Evolutionary conservation across 2,888 invertebrate genomes (phyloP), one percentile per base, ranked within the genome.

Genomic region (Pimpla rufipes): DNA sequence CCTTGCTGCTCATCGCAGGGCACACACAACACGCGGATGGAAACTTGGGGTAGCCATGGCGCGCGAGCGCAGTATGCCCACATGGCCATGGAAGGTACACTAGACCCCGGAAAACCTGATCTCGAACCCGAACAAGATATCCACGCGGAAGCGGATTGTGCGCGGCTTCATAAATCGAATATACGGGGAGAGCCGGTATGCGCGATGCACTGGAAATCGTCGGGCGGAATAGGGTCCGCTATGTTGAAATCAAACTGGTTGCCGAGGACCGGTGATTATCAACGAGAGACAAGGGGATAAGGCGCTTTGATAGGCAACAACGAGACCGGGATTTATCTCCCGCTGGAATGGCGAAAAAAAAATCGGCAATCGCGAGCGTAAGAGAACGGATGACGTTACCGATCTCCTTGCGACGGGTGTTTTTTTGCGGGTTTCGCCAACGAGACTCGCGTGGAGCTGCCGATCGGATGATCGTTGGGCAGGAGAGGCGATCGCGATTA

Each of bases 51-150:
- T 74, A 50, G 47, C 18, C 8, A 40, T n/a, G n/a, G n/a, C n/a
- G n/a, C 23, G 42, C 5, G 29, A 3, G 40, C 35, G 37, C 35
- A 11, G 13, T 23, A 37, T 71, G 40, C 29, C 29, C 16, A 45
- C 29, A 59, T 40, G 47, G 13, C 76, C 66, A 47, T 11, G 35
- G n/a, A n/a, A n/a, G n/a, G n/a, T 0, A 2, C 7, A 71, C 77
- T n/a, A 50, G 74, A 45, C 68, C 68, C 57, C 70, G 79, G 82
- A 79, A 83, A 83, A 83, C 82, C 79, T 79, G 79, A 83, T 83
- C 75, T 79, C 29, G 74, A 83, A 83, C 79, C 79, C 82, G 82
- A 83, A 79, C 79, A 57, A 62, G 82, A 82, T 82, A 82, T 78
- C 78, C 79, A 79, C 55, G 75, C 82, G 82, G 82, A 83, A 83